Percentiles rank a stretch among this genome's conserved stretches.
These are phyloP conservation scores for Bemisia tabaci DNA, from an alignment of 1,140 invertebrate species.

Conservation along the genomic window DNA sequence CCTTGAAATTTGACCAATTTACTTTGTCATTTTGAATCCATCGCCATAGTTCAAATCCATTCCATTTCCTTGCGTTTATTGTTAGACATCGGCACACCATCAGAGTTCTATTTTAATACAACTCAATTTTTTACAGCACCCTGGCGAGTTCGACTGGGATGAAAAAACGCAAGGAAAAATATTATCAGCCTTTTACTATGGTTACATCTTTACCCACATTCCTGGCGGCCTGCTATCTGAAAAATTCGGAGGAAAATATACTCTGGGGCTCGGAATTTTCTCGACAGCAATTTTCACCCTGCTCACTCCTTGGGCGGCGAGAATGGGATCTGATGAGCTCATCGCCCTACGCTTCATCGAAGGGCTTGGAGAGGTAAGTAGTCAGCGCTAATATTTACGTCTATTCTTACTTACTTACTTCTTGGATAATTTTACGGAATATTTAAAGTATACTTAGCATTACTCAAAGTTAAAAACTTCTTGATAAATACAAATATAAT, in stretches of 20 bases:
- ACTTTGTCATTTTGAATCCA: too few species aligned
- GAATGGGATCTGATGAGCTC: constrained; percentile 33
- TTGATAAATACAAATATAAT: too few species aligned
- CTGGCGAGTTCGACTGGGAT: constrained; percentile 21
- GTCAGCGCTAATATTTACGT: not conserved
- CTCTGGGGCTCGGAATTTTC: constrained; percentile 36
- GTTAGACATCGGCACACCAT: too few species aligned
- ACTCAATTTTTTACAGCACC: not conserved
- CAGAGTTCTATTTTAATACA: too few species aligned
- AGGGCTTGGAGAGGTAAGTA: constrained; percentile 44
- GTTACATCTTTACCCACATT: constrained; percentile 42
- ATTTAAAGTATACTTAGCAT: too few species aligned
- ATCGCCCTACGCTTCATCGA: constrained; percentile 49
- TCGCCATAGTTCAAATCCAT: too few species aligned
- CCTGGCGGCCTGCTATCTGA: constrained; percentile 43
- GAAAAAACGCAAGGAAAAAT: constrained; percentile 37
- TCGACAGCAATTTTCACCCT: constrained; percentile 49
- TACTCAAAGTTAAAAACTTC: too few species aligned
- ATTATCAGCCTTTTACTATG: constrained; percentile 44
- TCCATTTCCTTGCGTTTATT: too few species aligned
- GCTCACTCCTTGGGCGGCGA: constrained; percentile 47
- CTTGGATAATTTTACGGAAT: too few species aligned
- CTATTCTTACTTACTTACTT: not conserved
- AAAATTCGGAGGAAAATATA: constrained; percentile 39
- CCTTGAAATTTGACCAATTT: too few species aligned